A percentile compares a stretch with the other conserved stretches of the same genome.
Evolutionary conservation across 2,888 invertebrate genomes (phyloP).

Genomic region (Andrena bicolor): DNA sequence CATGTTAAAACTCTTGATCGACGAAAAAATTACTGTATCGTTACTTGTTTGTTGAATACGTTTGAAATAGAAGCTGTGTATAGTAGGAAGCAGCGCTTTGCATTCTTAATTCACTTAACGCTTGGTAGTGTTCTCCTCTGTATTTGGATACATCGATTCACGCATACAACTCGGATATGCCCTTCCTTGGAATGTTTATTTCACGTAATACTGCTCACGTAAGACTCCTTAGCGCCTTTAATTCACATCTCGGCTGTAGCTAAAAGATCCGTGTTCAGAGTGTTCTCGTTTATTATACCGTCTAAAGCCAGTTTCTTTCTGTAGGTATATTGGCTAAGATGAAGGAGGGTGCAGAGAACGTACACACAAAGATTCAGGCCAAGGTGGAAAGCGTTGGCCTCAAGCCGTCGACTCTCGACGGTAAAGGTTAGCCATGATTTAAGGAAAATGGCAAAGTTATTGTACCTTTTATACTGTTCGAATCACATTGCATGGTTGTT

Average conservation of each 20-base stretch:
- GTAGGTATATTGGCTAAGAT: conserved; percentile 96
- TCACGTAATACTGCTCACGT: conserved; percentile 11
- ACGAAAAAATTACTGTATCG: conserved; percentile 3
- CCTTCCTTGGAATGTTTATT: conserved; percentile 24
- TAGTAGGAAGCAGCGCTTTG: conserved; percentile 6
- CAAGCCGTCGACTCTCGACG: conserved; percentile 84
- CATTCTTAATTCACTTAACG: conserved; percentile 29
- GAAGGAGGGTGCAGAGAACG: conserved; percentile 98
- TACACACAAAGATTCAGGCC: conserved; percentile 96
- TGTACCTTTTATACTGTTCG: conserved; percentile 38
- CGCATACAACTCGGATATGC: conserved; percentile 7
- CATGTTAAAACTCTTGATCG: conserved; percentile 22
- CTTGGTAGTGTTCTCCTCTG: conserved; percentile 15
- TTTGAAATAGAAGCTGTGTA: conserved; percentile 5
- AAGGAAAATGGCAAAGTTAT: conserved; percentile 54
- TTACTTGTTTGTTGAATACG: background rate
- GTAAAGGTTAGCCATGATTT: conserved; percentile 83
- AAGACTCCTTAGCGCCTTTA: conserved; percentile 31
- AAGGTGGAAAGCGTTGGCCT: conserved; percentile 93
- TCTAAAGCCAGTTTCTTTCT: conserved; percentile 77
- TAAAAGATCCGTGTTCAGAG: conserved; percentile 44
- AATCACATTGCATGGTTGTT: conserved; percentile 71
- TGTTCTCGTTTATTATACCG: background rate
- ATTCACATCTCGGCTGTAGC: conserved; percentile 35
- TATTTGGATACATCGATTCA: conserved; percentile 9